phyloP scores from a whole-genome alignment of 2,113 vertebrate species.

The Lota lota region DNA sequence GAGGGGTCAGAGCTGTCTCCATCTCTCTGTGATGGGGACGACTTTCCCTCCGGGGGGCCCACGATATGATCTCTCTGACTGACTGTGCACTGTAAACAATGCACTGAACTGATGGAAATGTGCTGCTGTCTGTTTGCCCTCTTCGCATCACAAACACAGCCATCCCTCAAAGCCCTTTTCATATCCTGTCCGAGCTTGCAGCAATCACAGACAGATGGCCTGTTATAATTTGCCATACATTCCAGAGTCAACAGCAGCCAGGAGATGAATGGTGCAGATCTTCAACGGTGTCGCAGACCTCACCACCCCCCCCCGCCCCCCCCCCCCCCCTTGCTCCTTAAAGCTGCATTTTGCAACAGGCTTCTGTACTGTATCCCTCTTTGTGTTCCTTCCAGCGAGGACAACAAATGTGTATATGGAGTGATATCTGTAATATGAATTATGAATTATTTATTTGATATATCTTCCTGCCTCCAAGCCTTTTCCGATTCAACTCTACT shows the following conservation, averaged over 20 bases:
- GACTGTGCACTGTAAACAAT: constrained; percentile 38
- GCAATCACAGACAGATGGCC: constrained; percentile 69
- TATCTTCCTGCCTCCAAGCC: constrained; percentile 26
- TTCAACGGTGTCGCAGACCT: constrained; percentile 41
- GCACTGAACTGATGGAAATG: constrained; percentile 52
- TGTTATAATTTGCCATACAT: constrained; percentile 61
- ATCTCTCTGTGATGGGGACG: constrained; percentile 33
- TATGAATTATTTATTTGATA: constrained; percentile 55
- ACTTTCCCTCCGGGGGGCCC: constrained; percentile 21
- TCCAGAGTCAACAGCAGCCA: constrained; percentile 60
- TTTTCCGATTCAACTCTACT: constrained; percentile 18
- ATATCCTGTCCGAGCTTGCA: constrained; percentile 65
- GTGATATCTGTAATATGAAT: constrained; percentile 40
- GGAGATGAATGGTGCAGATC: constrained; percentile 56
- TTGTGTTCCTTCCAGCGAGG: constrained; percentile 8
- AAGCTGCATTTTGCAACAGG: constrained; percentile 26
- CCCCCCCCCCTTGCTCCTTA: neutral
- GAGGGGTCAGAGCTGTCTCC: constrained; percentile 26
- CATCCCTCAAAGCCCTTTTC: constrained; percentile 63
- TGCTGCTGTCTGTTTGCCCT: constrained; percentile 42
- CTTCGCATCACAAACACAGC: constrained; percentile 44
- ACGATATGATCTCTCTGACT: constrained; percentile 27
- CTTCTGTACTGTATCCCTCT: neutral
- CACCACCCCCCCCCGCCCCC: constrained; percentile 24
- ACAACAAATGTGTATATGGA: constrained; percentile 39